Evolutionary conservation across 2,888 invertebrate species (phyloP), one percentile per base, ranked within the genome.

Genomic region (Oligia latruncula): DNA sequence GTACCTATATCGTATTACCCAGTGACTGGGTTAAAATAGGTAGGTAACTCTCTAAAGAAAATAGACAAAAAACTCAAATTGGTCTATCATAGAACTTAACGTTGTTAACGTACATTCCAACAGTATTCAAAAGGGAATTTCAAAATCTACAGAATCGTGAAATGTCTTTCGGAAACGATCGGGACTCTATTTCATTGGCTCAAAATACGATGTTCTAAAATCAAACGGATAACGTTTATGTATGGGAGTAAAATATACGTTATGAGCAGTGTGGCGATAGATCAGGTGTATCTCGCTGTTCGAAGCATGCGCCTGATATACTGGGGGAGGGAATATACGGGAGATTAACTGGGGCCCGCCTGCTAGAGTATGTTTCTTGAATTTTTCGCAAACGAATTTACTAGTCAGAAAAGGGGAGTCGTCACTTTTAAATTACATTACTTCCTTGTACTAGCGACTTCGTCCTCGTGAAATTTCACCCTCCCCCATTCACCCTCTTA

Each of bases 241-340:
- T 65, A 77, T 55, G 74, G 70, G n/a, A 67, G 74, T 71, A 77
- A 84, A 74, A 85, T 85, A 82, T 75, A 86, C 83, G 84, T 81
- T 86, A 80, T 80, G 77, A 86, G 83, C 85, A 83, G 81, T 66
- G 72, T 20, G 60, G 81, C 81, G 75, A 85, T 85, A 85, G 81
- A 85, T 85, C 84, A 86, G 85, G 86, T 86, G 80, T 80, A 83
- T 86, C 86, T 75, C 85, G 82, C 77, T 80, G 85, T 77, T 76
- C 40, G 67, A 73, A 76, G 83, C 85, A 80, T 76, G 86, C 70
- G 52, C 35, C 64, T 85, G 86, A 85, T 85, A 85, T 86, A 85
- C 74, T 80, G 77, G 13, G n/a, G 29, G 20, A 0, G 5, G 23
- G 9, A 15, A 43, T 20, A 76, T 65, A 85, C 77, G 71, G 77